A percentile compares a stretch with the other conserved stretches of the same genome.
These are phyloP conservation scores for Spialia ferax DNA, from an alignment of 2,888 invertebrate species.

Conservation along the genomic window DNA sequence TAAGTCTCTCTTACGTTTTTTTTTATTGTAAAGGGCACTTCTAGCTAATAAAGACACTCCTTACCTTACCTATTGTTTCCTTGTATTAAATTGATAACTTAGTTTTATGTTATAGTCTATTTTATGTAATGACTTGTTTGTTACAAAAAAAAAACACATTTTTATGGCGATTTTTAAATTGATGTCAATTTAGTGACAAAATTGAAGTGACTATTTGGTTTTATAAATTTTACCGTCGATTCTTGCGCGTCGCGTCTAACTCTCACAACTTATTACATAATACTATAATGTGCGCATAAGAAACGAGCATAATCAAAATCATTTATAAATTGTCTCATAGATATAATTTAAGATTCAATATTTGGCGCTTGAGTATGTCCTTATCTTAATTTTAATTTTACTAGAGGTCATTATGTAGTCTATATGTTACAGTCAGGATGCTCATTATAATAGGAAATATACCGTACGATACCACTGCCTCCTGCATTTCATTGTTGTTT, in stretches of 20 bases:
- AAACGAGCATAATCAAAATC: slow-evolving; percentile 54
- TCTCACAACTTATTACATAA: slow-evolving; percentile 63
- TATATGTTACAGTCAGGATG: slow-evolving; percentile 64
- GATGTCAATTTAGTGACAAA: slow-evolving; percentile 23
- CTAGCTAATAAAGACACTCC: slow-evolving; percentile 60
- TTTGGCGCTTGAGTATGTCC: slow-evolving; percentile 50
- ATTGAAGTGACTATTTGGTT: slow-evolving; percentile 9
- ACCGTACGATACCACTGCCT: slow-evolving; percentile 57
- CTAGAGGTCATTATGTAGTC: slow-evolving; percentile 37
- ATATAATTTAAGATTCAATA: slow-evolving; percentile 51
- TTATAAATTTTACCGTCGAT: slow-evolving; percentile 39
- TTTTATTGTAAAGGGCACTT: slow-evolving; percentile 64
- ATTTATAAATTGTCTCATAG: slow-evolving; percentile 50
- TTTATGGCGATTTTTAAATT: slow-evolving; percentile 24
- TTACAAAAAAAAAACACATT: slow-evolving; percentile 42
- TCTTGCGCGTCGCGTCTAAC: slow-evolving; percentile 61
- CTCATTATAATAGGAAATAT: slow-evolving; percentile 72
- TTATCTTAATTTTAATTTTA: slow-evolving; percentile 49
- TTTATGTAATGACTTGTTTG: slow-evolving; percentile 52
- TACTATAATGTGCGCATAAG: slow-evolving; percentile 65
- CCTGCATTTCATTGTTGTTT: slow-evolving; percentile 51
- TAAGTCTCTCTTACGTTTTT: slow-evolving; percentile 57
- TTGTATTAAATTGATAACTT: slow-evolving; percentile 28
- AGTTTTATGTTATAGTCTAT: slow-evolving; percentile 44
- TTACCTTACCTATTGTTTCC: slow-evolving; percentile 25